Conservation (phyloP, 2,888 invertebrate species). For the Drosophila suboccidentalis region DNA sequence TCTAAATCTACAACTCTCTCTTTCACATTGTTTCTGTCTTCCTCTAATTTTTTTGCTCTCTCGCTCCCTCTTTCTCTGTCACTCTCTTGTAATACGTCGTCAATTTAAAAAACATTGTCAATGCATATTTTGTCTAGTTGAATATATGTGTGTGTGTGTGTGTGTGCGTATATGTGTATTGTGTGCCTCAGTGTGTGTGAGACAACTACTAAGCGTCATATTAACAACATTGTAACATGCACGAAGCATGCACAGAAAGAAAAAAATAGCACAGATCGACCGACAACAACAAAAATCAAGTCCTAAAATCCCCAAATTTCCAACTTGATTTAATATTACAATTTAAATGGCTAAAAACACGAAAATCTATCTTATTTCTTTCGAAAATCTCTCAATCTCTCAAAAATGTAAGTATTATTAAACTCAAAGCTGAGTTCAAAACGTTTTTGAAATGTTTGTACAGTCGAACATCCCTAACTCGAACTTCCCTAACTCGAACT, state of each 20-base stretch:
- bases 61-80: background rate
- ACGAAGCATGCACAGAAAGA: conserved; percentile 21
- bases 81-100: conserved; percentile 49
- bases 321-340: background rate
- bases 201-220: conserved; percentile 76
- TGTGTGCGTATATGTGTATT: conserved; percentile 26
- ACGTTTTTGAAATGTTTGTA: no score
- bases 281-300: background rate
- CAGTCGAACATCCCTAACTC: no score
- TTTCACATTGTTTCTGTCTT: no score
- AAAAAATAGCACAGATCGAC: background rate
- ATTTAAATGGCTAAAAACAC: no score
- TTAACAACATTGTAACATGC: conserved; percentile 80
- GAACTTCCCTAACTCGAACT: no score
- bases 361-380: no score
- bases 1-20: background rate
- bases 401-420: no score
- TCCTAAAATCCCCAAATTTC: background rate
- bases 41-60: background rate
- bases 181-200: conserved; percentile 27
- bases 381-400: no score
- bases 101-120: conserved; percentile 78
- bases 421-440: no score
- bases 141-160: conserved; percentile 2
- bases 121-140: conserved; percentile 56